Base-by-base conservation (phyloP, 2,888 invertebrate genomes). In the Netelia melanura region DNA sequence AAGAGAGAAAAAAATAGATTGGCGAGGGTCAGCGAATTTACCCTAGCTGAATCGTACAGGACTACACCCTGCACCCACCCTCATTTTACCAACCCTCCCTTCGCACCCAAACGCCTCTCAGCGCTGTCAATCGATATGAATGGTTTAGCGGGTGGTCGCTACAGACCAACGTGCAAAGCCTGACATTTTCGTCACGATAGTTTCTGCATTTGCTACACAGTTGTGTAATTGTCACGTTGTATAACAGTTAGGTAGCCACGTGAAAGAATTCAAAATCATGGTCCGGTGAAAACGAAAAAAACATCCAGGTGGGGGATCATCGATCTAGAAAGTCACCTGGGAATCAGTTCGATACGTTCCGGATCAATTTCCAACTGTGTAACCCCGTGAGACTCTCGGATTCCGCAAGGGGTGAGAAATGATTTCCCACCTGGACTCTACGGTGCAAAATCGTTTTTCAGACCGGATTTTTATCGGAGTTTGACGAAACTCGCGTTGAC, bases 41-140 rank as follows among this genome's bases (percentile, higher is more conserved):
- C 48, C 74, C 62, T 64, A 30, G 30, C 52, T 17, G 25, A 25
- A 75, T 30, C 62, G 74, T 48, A 61, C 62, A 58, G 64, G 38
- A 52, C 74, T 75, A 30, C 23, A 52, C 52, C 62, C 62, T 48
- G 38, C 54, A 54, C 54, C 58, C 62, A 44, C n/a, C 21, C 48
- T 52, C 38, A 38, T 38, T 38, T 38, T 38, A 1, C 38, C 38
- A 38, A 6, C 38, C 38, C 38, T 38, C 38, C 38, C 6, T 38
- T 38, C 38, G 38, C 38, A 38, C 6, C 38, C 38, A 38, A 17
- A 17, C 62, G 48, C 25, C 64, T 62, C 48, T 58, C 23, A 30
- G 74, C 58, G 62, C 17, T 52, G 58, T 75, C 62, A 75, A 75
- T 75, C 74, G 74, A 75, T 75, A 75, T 75, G 74, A 62, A 75